Evolutionary conservation across 2,797 vertebrate species (phyloP).

Genomic region (Benthosema pterotum): DNA sequence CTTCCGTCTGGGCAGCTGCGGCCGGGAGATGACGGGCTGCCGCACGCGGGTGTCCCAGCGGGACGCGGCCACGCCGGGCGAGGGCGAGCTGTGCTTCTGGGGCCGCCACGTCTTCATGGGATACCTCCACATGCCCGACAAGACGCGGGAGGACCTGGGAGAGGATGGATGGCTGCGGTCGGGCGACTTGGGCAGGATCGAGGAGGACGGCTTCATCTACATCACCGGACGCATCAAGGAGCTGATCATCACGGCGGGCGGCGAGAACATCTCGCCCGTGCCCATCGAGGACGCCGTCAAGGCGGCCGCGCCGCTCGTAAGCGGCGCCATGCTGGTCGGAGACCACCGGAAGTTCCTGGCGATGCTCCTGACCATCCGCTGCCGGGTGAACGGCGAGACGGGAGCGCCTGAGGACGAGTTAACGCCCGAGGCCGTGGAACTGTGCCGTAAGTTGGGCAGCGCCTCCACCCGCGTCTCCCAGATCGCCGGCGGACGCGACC

Average conservation of each 20-base stretch:
- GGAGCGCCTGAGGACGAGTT: conserved; percentile 78
- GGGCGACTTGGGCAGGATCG: conserved; percentile 81
- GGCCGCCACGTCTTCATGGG: conserved; percentile 89
- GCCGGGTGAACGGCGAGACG: conserved; percentile 39
- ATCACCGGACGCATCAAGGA: conserved; percentile 89
- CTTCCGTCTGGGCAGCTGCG: conserved; percentile 80
- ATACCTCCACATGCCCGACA: conserved; percentile 81
- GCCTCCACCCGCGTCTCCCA: conserved; percentile 72
- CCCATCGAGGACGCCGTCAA: conserved; percentile 84
- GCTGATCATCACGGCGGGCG: conserved; percentile 84
- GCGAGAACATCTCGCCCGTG: conserved; percentile 82
- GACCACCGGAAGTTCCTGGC: conserved; percentile 84
- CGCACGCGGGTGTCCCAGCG: no score
- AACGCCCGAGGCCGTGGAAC: conserved; percentile 65
- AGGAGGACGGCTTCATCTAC: conserved; percentile 79
- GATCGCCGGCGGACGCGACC: conserved; percentile 71
- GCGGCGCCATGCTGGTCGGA: conserved; percentile 84
- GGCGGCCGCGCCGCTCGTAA: conserved; percentile 79
- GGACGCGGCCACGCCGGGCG: no score
- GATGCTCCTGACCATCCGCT: conserved; percentile 85
- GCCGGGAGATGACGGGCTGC: conserved; percentile 75
- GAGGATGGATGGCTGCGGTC: conserved; percentile 80
- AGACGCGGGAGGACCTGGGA: conserved; percentile 71
- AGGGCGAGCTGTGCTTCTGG: conserved; percentile 83
- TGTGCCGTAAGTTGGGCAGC: conserved; percentile 80